Base-by-base conservation (phyloP, 2,797 vertebrate genomes). In the Staurois parvus region DNA sequence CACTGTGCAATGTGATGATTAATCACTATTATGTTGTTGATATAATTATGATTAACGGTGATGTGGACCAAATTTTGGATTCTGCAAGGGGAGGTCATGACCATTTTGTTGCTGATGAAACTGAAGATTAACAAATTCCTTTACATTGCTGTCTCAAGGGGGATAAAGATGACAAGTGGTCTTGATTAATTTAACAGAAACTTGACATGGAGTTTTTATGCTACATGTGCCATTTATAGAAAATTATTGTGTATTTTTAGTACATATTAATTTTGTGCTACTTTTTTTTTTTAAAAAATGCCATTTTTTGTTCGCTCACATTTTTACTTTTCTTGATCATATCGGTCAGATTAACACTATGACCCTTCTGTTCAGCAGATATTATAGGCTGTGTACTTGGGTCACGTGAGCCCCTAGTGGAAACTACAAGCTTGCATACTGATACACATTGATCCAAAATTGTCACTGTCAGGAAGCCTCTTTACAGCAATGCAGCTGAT, bases 61-160 rank as follows among this genome's bases (percentile, higher is more conserved):
- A 52, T 69, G 28, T 32, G 48, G n/a, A 68, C 42, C 34, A 40
- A 40, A 78, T 26, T 11, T 15, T 24, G 29, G 13, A n/a, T 62
- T 37, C 26, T 8, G n/a, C 40, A 24, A 24, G 24, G 28, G 4
- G 29, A 69, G 77, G 66, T 79, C 77, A 17, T 69, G 77, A 69
- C 77, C 42, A 26, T 48, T 3, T 15, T 79, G 66, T 79, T 69
- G 68, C 68, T 69, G 66, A 69, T 79, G 66, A 69, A 30, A 79
- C 77, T 48, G 42, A 12, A 68, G 66, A 79, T 79, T 69, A 79
- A 79, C 67, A 79, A 34, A 64, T 17, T 6, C 48, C 64, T 2
- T 68, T 21, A 30, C 77, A 4, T n/a, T 19, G 2, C 66, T 30
- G 21, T 62, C 21, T 9, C 21, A 28, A 40, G 24, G 4, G 64